Base-by-base conservation (phyloP, 2,113 vertebrate genomes). In the Siphamia tubifer region DNA sequence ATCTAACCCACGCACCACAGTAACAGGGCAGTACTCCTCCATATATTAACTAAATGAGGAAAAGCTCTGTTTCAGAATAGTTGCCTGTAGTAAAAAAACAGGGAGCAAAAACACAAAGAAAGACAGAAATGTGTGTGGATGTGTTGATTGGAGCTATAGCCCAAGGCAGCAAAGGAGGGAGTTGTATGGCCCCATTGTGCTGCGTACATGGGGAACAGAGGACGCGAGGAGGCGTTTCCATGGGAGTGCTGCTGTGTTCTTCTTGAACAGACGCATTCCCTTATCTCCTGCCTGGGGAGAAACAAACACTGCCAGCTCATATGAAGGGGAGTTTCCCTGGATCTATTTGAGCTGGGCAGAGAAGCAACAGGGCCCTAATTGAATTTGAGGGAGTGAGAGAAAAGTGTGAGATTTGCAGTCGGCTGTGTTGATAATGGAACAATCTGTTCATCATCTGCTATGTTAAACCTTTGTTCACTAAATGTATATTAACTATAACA, bases 231-330 rank as follows among this genome's bases (percentile, higher is more conserved):
- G 77, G 47, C 53, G 84, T 88, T 88, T 90, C 82, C 75, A 85
- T 81, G 72, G 78, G 81, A 87, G 72, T 67, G 75, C 70, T 72
- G 75, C 74, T 74, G 81, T 73, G 68, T 74, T 82, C 68, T 63
- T 79, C 67, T 74, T 58, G 9, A 76, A 45, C 84, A 79, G 53
- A 69, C 17, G 15, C 68, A 77, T 79, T 70, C 69, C 74, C 88
- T 89, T 84, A 85, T 87, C 79, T 82, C 84, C 77, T 58, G 81
- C 69, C 82, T 70, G 44, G 61, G 58, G 85, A 82, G 79, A 83
- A 77, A 87, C 70, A 84, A 91, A 87, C 81, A 81, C 79, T 82
- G 87, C 72, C 81, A 68, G 86, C 83, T 84, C 73, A 66, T 74
- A 74, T 68, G 74, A 80, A 77, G 67, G 83, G 66, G 72, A 75